Evolutionary conservation across 2,888 invertebrate species (phyloP), one percentile per base, ranked within the genome.

Genomic region (Xanthorhoe spadicearia): DNA sequence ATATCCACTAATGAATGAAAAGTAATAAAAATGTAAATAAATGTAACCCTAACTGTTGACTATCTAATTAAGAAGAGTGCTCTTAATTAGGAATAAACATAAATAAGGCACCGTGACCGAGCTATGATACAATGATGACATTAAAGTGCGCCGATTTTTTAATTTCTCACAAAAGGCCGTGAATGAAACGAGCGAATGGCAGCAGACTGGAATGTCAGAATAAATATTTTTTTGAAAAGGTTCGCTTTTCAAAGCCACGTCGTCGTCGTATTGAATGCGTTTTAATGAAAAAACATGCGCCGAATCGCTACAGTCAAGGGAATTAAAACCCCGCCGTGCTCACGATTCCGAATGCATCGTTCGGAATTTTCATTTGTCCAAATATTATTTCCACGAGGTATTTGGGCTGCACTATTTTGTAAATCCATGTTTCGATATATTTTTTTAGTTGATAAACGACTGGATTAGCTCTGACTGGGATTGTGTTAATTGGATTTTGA

Each of bases 281-380:
- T 93, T 92, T 92, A 92, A 92, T 92, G 92, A 92, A 93, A 93
- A 92, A 92, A 92, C 92, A 92, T 90, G 90, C 91, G 87, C 91
- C 91, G 90, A 92, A 90, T 92, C 90, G 89, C 87, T 85, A 90
- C 90, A 92, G 92, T 88, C 92, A 88, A 90, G 92, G 92, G 92
- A 92, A 92, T 92, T 93, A 92, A 92, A 91, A 86, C 86, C 89
- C 84, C 81, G 83, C 85, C 83, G 82, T 79, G 82, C 83, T 84
- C 83, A 81, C 83, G 84, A 83, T 83, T 78, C 79, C 83, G 81
- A 86, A 86, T 89, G 86, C 87, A 86, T 85, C 84, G 82, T 78
- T 80, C 77, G 86, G 86, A 86, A 89, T 91, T 90, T 91, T 86
- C 90, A 90, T 90, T 90, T 88, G 85, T 83, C 85, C 86, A 87